Conservation (phyloP, 2,113 vertebrate genomes). For the Clarias gariepinus region DNA sequence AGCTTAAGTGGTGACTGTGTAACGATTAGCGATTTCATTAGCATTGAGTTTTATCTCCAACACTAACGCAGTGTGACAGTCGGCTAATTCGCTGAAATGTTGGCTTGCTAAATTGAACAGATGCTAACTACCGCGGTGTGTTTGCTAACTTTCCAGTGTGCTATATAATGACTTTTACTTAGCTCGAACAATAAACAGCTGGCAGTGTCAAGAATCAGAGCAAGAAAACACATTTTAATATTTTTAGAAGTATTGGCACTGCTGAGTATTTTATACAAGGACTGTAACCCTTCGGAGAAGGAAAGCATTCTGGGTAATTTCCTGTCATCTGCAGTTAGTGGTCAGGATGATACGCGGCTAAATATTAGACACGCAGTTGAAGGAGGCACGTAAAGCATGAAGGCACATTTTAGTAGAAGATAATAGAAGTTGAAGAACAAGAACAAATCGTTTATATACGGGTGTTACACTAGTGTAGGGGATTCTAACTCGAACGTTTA, state of each 20-base stretch:
- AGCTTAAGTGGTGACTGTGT: background rate
- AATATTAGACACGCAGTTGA: background rate
- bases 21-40: background rate
- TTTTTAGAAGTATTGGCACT: background rate
- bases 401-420: background rate
- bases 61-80: constrained; percentile 1
- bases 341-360: background rate
- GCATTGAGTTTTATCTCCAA: background rate
- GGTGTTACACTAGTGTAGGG: background rate
- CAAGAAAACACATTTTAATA: background rate
- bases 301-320: background rate
- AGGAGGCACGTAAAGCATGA: background rate
- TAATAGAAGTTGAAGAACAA: background rate
- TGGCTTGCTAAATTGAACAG: background rate
- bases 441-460: background rate
- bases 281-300: background rate
- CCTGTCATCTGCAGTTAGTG: background rate
- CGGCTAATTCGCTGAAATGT: background rate
- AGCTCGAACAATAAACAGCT: background rate
- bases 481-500: background rate
- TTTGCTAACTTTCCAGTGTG: background rate
- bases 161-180: background rate
- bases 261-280: background rate
- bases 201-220: background rate
- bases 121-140: background rate